Conservation (phyloP, 2,888 invertebrate species). For the Nemurella pictetii region DNA sequence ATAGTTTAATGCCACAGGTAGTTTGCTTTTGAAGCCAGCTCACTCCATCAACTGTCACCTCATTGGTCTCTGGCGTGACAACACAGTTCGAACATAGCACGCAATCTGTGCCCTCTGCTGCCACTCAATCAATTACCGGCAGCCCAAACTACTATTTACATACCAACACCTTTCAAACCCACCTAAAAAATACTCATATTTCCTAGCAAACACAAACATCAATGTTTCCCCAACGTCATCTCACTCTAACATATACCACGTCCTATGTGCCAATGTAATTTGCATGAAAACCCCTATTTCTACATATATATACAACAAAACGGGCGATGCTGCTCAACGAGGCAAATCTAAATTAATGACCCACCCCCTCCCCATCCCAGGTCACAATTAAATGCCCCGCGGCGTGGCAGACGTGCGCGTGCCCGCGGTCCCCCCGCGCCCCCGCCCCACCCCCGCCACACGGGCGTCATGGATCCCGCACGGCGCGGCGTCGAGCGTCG, state of each 20-base stretch:
- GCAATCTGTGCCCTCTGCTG: neutral
- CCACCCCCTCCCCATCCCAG: neutral
- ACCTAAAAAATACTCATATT: neutral
- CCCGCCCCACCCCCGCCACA: neutral
- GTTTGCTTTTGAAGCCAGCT: neutral
- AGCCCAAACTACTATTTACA: neutral
- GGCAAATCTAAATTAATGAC: neutral
- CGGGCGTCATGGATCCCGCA: neutral
- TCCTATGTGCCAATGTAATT: neutral
- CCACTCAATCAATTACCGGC: neutral
- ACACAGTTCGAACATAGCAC: neutral
- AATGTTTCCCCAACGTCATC: neutral
- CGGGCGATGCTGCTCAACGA: neutral
- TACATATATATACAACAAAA: neutral
- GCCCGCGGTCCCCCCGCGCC: neutral
- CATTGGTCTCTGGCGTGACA: neutral
- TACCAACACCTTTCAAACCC: neutral
- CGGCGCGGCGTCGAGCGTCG: slow-evolving; percentile 3
- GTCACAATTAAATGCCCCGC: neutral
- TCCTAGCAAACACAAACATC: neutral
- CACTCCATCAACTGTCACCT: neutral
- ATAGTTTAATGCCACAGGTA: neutral
- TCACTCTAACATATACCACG: neutral
- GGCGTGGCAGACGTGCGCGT: neutral
- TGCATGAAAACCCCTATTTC: neutral